Conservation (phyloP, 2,113 vertebrate species). For the Carollia perspicillata region DNA sequence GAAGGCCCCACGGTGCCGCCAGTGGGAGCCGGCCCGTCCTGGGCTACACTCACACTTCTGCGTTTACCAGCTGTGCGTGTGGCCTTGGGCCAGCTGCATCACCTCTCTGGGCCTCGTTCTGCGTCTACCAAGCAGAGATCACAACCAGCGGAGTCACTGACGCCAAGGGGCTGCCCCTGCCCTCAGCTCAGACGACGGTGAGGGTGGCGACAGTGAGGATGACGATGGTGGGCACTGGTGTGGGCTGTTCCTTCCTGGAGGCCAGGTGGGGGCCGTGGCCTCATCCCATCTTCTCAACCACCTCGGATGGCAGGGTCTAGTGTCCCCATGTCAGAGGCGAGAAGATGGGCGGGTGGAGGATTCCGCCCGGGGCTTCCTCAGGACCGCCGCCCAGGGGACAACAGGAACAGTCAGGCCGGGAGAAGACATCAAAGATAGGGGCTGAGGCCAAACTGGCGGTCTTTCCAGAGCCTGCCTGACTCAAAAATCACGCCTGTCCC, state of each 20-base stretch:
- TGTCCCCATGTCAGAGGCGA: neutral
- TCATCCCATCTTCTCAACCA: neutral
- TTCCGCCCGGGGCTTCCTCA: neutral
- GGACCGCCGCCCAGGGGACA: neutral
- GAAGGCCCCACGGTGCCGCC: neutral
- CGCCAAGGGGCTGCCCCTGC: neutral
- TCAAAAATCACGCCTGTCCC: neutral
- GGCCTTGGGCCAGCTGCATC: neutral
- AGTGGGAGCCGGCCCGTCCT: neutral
- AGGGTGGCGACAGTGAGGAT: fast-evolving
- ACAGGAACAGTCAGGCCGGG: fast-evolving
- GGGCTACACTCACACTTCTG: neutral
- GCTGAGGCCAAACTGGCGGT: neutral
- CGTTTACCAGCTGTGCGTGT: neutral
- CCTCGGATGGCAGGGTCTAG: neutral
- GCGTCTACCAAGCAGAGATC: neutral
- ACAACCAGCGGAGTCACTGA: neutral
- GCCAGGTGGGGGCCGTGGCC: neutral
- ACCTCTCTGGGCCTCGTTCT: neutral
- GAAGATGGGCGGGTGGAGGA: neutral
- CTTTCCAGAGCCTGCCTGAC: neutral
- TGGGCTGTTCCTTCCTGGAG: neutral
- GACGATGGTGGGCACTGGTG: fast-evolving
- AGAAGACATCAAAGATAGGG: neutral
- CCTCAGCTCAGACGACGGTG: neutral